Conservation (phyloP, 2,888 invertebrate species). For the Rhaphigaster nebulosa region DNA sequence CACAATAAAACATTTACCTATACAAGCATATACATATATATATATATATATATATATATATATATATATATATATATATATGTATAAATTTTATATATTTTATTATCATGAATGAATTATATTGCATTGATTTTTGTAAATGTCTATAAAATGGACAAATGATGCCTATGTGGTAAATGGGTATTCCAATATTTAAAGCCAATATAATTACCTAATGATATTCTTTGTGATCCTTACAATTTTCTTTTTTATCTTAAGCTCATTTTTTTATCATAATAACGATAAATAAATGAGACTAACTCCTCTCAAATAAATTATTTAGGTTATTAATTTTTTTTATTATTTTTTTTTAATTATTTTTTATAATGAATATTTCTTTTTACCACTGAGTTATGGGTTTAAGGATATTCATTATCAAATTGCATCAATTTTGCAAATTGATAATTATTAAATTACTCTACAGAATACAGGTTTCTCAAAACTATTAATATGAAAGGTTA, state of each 20-base stretch:
- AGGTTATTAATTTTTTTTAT: neutral
- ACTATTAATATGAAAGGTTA: neutral
- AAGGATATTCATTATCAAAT: too few relatives aligned
- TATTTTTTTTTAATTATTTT: too few relatives aligned
- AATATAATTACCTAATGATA: neutral
- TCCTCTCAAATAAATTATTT: neutral
- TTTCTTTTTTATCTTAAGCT: neutral
- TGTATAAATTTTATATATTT: too few relatives aligned
- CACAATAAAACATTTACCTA: too few relatives aligned
- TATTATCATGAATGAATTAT: neutral
- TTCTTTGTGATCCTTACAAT: neutral
- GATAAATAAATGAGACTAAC: neutral
- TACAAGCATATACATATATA: too few relatives aligned
- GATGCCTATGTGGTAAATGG: too few relatives aligned
- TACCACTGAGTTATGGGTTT: too few relatives aligned
- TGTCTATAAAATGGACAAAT: neutral
- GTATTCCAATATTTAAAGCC: too few relatives aligned
- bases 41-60: too few relatives aligned
- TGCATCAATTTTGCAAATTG: neutral
- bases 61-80: too few relatives aligned
- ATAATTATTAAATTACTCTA: neutral
- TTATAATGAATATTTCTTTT: too few relatives aligned
- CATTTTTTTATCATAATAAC: neutral
- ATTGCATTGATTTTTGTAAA: neutral
- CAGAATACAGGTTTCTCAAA: neutral